Evolutionary conservation across 1,140 invertebrate genomes (phyloP).

Genomic region (Brachionus rotundiformis): DNA sequence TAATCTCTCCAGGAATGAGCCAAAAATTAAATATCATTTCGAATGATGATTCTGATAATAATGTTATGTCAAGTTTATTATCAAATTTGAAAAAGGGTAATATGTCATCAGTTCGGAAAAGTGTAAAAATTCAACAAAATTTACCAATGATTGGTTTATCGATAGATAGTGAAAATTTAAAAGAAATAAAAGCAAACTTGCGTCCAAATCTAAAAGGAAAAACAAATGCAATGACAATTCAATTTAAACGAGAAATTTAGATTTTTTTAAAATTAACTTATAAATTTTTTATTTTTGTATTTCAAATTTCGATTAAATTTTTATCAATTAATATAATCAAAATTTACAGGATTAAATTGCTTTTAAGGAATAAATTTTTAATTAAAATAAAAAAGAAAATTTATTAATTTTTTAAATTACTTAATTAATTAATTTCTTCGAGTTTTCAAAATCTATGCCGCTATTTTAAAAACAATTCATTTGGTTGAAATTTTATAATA

Average conservation of each 20-base stretch:
- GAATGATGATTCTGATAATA: background rate
- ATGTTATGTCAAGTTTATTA: slow-evolving; percentile 4
- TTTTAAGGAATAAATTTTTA: no score
- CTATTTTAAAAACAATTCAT: no score
- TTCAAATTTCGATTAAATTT: background rate
- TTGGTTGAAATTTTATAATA: no score
- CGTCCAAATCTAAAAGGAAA: background rate
- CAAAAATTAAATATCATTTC: background rate
- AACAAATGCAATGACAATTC: background rate
- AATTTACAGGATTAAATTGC: no score
- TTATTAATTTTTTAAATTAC: no score
- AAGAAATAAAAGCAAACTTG: background rate
- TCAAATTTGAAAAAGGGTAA: slow-evolving; percentile 37
- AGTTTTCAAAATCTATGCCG: no score
- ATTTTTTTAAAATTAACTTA: background rate
- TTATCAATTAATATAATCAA: no score
- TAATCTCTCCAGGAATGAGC: background rate
- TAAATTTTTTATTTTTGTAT: background rate
- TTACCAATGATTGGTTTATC: background rate
- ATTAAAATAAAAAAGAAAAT: no score
- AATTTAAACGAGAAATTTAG: background rate
- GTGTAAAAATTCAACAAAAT: background rate
- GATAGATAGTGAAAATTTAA: background rate
- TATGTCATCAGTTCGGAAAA: background rate
- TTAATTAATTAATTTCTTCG: no score